Conservation (phyloP, 2,113 vertebrate species). For the Apistogramma diplotaenia region DNA sequence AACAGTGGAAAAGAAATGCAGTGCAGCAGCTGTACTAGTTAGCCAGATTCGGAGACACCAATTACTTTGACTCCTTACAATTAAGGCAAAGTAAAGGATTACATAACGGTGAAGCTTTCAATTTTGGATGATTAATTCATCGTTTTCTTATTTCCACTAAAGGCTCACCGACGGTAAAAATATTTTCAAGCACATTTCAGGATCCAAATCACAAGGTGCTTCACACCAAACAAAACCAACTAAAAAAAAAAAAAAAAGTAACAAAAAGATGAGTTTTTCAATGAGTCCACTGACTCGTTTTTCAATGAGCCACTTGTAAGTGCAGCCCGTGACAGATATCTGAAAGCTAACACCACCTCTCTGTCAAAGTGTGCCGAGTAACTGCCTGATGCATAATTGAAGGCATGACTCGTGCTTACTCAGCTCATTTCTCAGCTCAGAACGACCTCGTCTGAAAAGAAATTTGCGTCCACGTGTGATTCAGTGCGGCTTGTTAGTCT, state of each 20-base stretch:
- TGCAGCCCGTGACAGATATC: slow-evolving; percentile 29
- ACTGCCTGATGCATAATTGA: slow-evolving; percentile 61
- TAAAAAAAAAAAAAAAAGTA: accelerated
- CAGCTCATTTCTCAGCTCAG: slow-evolving; percentile 48
- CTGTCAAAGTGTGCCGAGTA: slow-evolving; percentile 3
- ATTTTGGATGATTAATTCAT: neutral
- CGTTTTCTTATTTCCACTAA: neutral
- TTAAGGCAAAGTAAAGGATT: neutral
- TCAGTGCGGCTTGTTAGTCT: slow-evolving; percentile 17
- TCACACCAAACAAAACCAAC: neutral
- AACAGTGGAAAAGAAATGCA: neutral
- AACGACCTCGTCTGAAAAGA: slow-evolving; percentile 36
- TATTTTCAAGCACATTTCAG: neutral
- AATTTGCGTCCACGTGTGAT: slow-evolving; percentile 31
- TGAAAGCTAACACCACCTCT: slow-evolving; percentile 33
- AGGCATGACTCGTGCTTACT: slow-evolving; percentile 60
- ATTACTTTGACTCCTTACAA: neutral
- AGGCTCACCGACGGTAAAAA: neutral
- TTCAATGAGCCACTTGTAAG: slow-evolving; percentile 8
- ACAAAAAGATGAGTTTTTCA: neutral
- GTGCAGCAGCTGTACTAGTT: neutral
- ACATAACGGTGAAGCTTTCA: neutral
- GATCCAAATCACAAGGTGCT: neutral
- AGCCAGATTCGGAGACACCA: neutral
- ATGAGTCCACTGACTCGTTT: neutral